Evolutionary conservation across 2,797 vertebrate species (phyloP).

Genomic region (Pampus argenteus): DNA sequence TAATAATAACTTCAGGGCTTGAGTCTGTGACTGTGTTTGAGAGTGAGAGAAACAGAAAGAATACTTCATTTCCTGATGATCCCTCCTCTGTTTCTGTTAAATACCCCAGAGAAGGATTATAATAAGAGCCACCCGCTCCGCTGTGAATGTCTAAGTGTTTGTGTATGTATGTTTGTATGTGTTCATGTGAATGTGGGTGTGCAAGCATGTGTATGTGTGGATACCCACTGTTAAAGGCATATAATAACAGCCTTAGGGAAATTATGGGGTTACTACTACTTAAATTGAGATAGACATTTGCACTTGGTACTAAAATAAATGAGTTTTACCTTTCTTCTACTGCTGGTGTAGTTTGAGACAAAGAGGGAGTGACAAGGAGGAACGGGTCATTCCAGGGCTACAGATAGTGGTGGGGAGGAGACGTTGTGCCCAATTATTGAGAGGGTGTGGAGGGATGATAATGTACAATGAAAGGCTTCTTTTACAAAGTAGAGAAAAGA

Average conservation of each 20-base stretch:
- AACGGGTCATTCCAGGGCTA: conserved; percentile 68
- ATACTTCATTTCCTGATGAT: conserved; percentile 73
- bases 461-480: conserved; percentile 42
- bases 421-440: conserved; percentile 65
- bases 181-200: conserved; percentile 2
- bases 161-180: conserved; percentile 12
- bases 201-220: neutral
- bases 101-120: conserved; percentile 48
- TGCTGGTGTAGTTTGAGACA: conserved; percentile 60
- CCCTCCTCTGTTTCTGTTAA: conserved; percentile 64
- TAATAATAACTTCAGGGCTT: conserved; percentile 77
- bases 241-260: conserved; percentile 25
- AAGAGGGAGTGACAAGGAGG: conserved; percentile 67
- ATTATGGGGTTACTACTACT: conserved; percentile 28
- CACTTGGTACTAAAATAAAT: conserved; percentile 57
- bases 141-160: conserved; percentile 37
- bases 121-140: conserved; percentile 55
- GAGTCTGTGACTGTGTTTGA: conserved; percentile 42
- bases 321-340: conserved; percentile 52
- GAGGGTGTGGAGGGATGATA: conserved; percentile 50
- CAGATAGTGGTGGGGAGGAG: conserved; percentile 53
- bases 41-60: conserved; percentile 58
- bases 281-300: conserved; percentile 52
- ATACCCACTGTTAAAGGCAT: conserved; percentile 22
- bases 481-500: conserved; percentile 31